Base-by-base conservation (phyloP, 2,888 invertebrate genomes). In the Erannis defoliaria region DNA sequence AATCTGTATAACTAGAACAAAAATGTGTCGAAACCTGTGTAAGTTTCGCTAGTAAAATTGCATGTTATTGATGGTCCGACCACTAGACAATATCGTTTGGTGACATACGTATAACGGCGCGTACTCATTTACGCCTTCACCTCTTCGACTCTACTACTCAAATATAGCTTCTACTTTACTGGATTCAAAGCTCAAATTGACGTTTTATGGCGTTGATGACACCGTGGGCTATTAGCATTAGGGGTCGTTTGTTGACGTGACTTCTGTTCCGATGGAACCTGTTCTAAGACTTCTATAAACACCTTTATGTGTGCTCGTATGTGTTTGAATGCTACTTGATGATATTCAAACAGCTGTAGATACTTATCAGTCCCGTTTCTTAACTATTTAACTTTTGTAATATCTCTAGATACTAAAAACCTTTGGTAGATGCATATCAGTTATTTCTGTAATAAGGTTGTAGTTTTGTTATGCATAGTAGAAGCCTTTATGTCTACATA, bases 101-200 rank as follows among this genome's bases (percentile, higher is more conserved):
- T 82, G 89, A 90, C 89, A 89, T 78, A 84, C 80, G 80, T 77
- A 81, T 88, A 91, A 91, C 91, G 90, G 90, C 73, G 69, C 72
- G 85, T 76, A 78, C 89, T 84, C 84, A 86, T 88, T 90, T 84
- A 80, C 82, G 71, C 77, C 70, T 75, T 43, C 50, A 43, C 57
- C 49, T 49, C 64, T 46, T 49, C 56, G 14, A 43, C 59, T 53
- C 46, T 12, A 19, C 55, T 23, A 53, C 38, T 67, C 66, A 12
- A 79, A 78, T 72, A 65, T 26, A 26, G 71, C 70, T 48, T 73
- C 70, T 82, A 73, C 45, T 0, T 0, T 0, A 0, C 10, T 60
- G 26, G 0, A 0, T 5, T 56, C 77, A 86, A 66, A 80, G 83
- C 81, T 62, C 42, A 70, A 51, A 74, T 76, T 82, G 18, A 38